Evolutionary conservation across 2,797 vertebrate genomes (phyloP).

Genomic region (Mus spretus): DNA sequence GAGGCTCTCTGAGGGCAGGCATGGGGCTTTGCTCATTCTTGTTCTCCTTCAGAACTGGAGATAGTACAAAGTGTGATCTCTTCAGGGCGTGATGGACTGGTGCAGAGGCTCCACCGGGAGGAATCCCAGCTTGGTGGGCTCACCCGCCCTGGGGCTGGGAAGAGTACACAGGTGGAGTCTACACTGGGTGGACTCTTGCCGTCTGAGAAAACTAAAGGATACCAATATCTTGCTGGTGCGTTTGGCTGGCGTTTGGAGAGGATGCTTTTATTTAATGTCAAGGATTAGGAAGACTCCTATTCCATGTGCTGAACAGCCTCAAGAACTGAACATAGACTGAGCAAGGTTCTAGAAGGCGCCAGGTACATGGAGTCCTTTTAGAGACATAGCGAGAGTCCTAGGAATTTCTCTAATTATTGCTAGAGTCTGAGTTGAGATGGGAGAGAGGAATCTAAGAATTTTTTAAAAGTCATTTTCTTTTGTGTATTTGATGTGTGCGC

Average conservation of each 20-base stretch:
- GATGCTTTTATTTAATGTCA: conserved; percentile 2
- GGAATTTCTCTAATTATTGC: conserved; percentile 8
- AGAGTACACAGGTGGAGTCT: background rate
- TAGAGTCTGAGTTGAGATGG: background rate
- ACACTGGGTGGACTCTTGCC: background rate
- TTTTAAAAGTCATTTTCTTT: background rate
- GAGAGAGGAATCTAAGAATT: background rate
- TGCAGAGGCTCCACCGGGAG: background rate
- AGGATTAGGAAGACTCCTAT: background rate
- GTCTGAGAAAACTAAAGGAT: background rate
- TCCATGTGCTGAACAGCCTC: conserved; percentile 13
- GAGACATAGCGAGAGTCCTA: background rate
- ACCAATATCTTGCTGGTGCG: background rate
- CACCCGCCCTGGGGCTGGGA: background rate
- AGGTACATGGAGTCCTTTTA: background rate
- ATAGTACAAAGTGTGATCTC: background rate
- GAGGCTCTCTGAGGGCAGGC: conserved; percentile 31
- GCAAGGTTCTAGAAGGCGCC: background rate
- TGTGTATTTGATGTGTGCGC: background rate
- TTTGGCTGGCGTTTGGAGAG: background rate
- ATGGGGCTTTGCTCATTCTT: no score
- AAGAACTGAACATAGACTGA: background rate
- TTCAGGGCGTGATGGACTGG: background rate
- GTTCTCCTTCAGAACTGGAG: background rate
- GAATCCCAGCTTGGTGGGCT: background rate